phyloP scores from a whole-genome alignment of 1,140 invertebrate species.

The Drosophila melanica region DNA sequence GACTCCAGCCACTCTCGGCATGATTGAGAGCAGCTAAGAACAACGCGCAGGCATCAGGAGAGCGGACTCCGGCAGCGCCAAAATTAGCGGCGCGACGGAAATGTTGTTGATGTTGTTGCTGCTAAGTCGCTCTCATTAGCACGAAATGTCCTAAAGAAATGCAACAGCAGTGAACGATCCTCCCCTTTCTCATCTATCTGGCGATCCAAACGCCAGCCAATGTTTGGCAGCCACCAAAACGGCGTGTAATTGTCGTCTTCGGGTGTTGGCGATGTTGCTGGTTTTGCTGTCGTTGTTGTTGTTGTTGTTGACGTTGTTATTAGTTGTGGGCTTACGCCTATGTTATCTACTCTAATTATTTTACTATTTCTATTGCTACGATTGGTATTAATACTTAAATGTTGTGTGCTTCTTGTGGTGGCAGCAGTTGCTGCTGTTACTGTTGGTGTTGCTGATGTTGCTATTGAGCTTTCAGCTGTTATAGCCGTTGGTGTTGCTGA shows the following conservation, averaged over 20 bases:
- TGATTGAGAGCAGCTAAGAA: conserved; percentile 30
- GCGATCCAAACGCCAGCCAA: conserved; percentile 72
- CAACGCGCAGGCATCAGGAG: not conserved
- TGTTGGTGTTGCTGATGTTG: not conserved
- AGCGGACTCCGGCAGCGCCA: not conserved
- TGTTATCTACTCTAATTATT: conserved; percentile 68
- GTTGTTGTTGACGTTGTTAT: conserved; percentile 32
- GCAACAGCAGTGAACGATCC: conserved; percentile 67
- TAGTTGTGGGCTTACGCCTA: conserved; percentile 18
- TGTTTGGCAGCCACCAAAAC: conserved; percentile 74
- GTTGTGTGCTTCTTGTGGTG: conserved; percentile 29
- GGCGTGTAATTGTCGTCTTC: conserved; percentile 49
- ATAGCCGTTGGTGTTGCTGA: conserved; percentile 24
- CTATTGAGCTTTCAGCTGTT: conserved; percentile 17
- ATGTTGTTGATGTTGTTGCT: conserved; percentile 20
- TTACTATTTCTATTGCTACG: conserved; percentile 80
- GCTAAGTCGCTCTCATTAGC: conserved; percentile 17
- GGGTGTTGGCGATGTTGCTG: not conserved
- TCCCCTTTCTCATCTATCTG: conserved; percentile 49
- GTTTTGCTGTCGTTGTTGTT: not conserved
- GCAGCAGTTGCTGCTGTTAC: conserved; percentile 10
- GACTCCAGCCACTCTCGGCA: conserved; percentile 42
- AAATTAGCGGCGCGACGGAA: conserved; percentile 17
- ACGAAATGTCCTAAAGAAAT: conserved; percentile 68
- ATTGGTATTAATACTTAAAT: conserved; percentile 71